Evolutionary conservation across 2,113 vertebrate species (phyloP), one percentile per base, ranked within the genome.

Genomic region (Macroglossus sobrinus): DNA sequence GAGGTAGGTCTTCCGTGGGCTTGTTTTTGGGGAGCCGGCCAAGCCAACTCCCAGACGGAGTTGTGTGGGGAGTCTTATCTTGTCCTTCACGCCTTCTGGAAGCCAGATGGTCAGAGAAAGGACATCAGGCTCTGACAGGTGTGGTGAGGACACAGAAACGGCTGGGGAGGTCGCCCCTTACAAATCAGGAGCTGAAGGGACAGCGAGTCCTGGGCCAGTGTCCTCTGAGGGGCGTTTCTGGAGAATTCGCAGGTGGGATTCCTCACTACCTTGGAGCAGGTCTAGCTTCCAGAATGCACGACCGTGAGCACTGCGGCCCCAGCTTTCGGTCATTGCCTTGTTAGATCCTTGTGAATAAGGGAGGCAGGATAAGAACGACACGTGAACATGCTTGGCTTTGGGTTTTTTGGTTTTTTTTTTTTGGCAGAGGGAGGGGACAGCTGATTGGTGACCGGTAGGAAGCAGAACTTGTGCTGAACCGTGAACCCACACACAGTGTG

Each of bases 301-400:
- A n/a, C 8, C 11, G 9, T 10, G 16, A n/a, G 22, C 35, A 22
- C 3, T 11, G 33, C 11, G 14, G 50, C 59, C 55, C 28, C 33
- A 2, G 15, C 63, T 2, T 16, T 21, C 24, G 10, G 45, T 13
- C 22, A 5, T 10, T 0, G 38, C 11, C 45, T 4, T 12, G 3
- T 61, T 8, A 8, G 33, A 47, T 14, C 53, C 63, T 88, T 50
- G 21, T 1, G 2, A 10, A 59, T 16, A 9, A 45, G 80, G 47
- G 4, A 3, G 53, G 16, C 33, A 18, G 69, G 33, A 21, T 9
- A 7, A 28, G 16, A 28, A 53, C 5, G 9, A 28, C 5, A 12
- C 22, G 3, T 11, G 19, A 18, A n/a, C n/a, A 50, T 16, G 50
- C 50, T 5, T 4, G 5, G 47, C 47, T 47, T 47, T 14, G 47